Evolutionary conservation across 2,113 vertebrate genomes (phyloP).

Genomic region (Protobothrops mucrosquamatus): DNA sequence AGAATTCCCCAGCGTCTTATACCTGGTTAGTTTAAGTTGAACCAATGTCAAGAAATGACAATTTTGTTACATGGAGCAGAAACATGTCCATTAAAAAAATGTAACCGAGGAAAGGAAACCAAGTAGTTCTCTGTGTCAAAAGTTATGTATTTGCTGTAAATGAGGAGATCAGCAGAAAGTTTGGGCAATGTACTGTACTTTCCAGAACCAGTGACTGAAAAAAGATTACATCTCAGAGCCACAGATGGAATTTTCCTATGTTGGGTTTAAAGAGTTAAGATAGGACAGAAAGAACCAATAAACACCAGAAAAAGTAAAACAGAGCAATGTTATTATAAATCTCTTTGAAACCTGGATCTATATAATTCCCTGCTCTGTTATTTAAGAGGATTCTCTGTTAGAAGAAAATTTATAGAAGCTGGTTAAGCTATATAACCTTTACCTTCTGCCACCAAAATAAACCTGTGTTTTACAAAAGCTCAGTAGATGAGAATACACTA

Average conservation of each 20-base stretch:
- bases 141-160: neutral
- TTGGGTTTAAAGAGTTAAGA: neutral
- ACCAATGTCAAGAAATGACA: neutral
- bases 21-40: neutral
- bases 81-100: neutral
- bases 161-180: neutral
- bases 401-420: neutral
- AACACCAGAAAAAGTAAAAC: neutral
- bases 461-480: neutral
- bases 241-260: neutral
- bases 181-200: neutral
- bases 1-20: neutral
- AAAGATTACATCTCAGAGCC: neutral
- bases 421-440: neutral
- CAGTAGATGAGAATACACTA: neutral
- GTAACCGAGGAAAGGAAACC: neutral
- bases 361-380: neutral
- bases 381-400: neutral
- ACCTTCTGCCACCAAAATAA: neutral
- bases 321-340: neutral
- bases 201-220: neutral
- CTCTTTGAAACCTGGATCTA: neutral
- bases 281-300: neutral
- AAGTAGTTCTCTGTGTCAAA: neutral
- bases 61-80: slow-evolving; percentile 16